Conservation (phyloP, 2,797 vertebrate genomes). For the Oreonectes daqikongensis region DNA sequence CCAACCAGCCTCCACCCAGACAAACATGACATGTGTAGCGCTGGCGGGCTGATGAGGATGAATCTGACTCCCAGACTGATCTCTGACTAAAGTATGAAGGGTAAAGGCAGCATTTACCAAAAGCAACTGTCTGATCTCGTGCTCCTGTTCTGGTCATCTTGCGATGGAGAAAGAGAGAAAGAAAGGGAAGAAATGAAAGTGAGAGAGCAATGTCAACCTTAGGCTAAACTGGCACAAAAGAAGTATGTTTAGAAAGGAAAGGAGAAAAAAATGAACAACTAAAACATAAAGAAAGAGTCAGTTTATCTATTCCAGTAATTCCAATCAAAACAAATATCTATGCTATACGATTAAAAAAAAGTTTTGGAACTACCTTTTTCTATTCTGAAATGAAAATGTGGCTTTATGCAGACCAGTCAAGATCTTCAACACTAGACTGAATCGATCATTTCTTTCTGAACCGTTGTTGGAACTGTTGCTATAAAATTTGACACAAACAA, state of each 20-base stretch:
- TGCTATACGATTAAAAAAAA: too few species aligned
- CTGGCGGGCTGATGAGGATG: conserved; percentile 27
- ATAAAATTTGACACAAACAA: too few species aligned
- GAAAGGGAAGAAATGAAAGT: conserved; percentile 44
- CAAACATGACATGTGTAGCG: conserved; percentile 4
- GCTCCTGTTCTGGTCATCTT: conserved; percentile 67
- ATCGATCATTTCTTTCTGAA: too few species aligned
- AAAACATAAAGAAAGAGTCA: too few species aligned
- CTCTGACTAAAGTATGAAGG: conserved; percentile 20
- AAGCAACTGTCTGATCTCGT: conserved; percentile 59
- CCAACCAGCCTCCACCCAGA: conserved; percentile 17
- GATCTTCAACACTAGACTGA: too few species aligned
- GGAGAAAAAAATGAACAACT: conserved; percentile 31
- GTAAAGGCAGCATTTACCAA: conserved; percentile 52
- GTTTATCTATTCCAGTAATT: too few species aligned
- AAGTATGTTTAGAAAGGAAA: too few species aligned
- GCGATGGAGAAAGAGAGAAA: conserved; percentile 62
- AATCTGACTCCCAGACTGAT: conserved; percentile 42
- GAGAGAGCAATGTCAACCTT: conserved; percentile 62
- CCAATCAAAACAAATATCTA: too few species aligned
- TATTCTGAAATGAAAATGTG: too few species aligned
- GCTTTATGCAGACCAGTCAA: too few species aligned
- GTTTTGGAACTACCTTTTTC: too few species aligned
- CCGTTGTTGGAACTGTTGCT: too few species aligned
- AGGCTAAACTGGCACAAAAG: neutral